Evolutionary conservation across 2,797 vertebrate species (phyloP).

Genomic region (Protonibea diacanthus): DNA sequence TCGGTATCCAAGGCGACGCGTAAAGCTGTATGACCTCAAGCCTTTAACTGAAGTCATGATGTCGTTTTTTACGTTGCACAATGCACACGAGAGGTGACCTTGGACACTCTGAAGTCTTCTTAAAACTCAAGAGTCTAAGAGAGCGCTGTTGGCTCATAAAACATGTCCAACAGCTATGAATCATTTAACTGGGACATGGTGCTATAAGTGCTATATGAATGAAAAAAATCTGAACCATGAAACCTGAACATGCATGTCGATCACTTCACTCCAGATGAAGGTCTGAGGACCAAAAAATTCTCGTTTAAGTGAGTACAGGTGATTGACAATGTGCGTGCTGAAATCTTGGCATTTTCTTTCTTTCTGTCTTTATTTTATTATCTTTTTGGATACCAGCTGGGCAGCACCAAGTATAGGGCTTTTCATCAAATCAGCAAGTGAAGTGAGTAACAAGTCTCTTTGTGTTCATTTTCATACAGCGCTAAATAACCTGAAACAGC

Average conservation of each 20-base stretch:
- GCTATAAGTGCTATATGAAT: too few species aligned
- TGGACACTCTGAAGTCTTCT: background rate
- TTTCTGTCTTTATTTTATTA: too few species aligned
- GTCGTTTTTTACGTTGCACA: conserved; percentile 27
- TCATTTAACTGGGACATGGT: background rate
- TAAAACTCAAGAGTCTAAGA: conserved; percentile 10
- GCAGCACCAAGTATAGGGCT: too few species aligned
- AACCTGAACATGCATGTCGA: too few species aligned
- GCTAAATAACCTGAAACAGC: conserved; percentile 3
- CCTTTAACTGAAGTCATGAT: conserved; percentile 31
- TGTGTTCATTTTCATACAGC: conserved; percentile 1
- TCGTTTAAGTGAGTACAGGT: background rate
- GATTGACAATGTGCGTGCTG: background rate
- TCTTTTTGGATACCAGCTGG: too few species aligned
- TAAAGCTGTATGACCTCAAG: conserved; percentile 28
- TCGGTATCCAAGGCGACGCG: conserved; percentile 58
- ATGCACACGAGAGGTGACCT: conserved; percentile 29
- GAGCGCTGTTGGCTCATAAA: background rate
- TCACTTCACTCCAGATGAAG: background rate
- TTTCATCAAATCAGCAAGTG: background rate
- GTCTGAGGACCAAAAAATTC: background rate
- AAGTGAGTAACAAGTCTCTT: background rate
- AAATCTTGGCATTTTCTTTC: background rate
- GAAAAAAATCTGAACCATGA: too few species aligned
- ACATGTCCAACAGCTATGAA: background rate